Evolutionary conservation across 2,113 vertebrate species (phyloP), one percentile per base, ranked within the genome.

Genomic region (Myotis yumanensis): DNA sequence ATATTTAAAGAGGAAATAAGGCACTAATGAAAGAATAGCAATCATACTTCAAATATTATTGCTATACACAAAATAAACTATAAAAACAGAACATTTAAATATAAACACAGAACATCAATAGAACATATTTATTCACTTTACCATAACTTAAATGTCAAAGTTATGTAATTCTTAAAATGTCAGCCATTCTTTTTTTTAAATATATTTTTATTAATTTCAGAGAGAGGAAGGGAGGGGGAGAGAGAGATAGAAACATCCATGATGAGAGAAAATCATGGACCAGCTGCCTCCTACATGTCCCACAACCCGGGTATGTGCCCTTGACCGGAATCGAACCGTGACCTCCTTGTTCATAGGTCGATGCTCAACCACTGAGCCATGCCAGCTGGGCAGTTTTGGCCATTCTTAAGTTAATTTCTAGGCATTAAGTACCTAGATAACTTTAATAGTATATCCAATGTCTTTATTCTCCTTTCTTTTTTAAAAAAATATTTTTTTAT

Each of bases 31-130:
- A 86, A 89, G 40, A 82, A 2, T 35, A 72, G 43, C 7, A 23
- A 28, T 37, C 84, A 59, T 71, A 84, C 20, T 83, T 89, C 22
- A 85, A 66, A 59, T 91, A 76, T 48, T 40, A 43, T 22, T 75
- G 72, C 87, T 59, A n/a, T 32, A 51, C 0, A 59, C 22, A 93
- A 90, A 80, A 62, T 54, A 80, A 91, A 82, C 77, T 28, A 62
- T 20, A 69, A 88, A 94, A 69, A 35, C 82, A 77, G 46, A 89
- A 66, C 32, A 87, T 54, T 89, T 84, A 64, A 86, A 79, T 82
- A 82, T 54, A 66, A 54, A 54, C 30, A 20, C n/a, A 73, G 14
- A 64, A 64, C 25, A 66, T 28, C 10, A 69, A 57, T 46, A 9
- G 37, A 82, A 57, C 11, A 40, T 32, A 66, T 54, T 66, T 82